These are phyloP conservation scores for Cryptus armator DNA, from an alignment of 2,888 invertebrate genomes.

Conservation along the genomic window DNA sequence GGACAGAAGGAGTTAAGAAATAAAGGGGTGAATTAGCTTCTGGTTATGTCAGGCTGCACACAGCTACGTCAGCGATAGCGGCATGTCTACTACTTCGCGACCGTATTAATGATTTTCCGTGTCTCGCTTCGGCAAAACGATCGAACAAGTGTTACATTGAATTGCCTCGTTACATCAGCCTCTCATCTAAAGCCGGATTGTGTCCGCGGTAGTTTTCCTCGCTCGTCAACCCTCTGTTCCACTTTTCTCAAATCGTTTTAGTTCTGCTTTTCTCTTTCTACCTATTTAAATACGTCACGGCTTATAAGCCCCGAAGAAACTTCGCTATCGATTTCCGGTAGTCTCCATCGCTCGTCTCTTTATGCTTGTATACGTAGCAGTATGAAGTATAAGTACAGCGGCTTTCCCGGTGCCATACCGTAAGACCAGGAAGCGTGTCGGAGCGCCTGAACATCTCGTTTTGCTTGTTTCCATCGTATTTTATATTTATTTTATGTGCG, in stretches of 20 bases:
- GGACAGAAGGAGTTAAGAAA: too few species aligned
- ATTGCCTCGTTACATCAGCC: slow-evolving; percentile 39
- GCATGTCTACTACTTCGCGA: neutral
- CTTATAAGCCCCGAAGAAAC: slow-evolving; percentile 64
- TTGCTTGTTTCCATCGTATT: slow-evolving; percentile 45
- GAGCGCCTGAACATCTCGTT: slow-evolving; percentile 62
- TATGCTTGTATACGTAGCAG: neutral
- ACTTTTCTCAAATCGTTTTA: slow-evolving; percentile 50
- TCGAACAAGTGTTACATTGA: slow-evolving; percentile 33
- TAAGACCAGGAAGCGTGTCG: slow-evolving; percentile 67
- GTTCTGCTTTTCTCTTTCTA: slow-evolving; percentile 55
- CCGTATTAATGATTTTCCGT: slow-evolving; percentile 4
- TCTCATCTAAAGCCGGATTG: slow-evolving; percentile 17
- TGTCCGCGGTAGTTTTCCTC: slow-evolving; percentile 36
- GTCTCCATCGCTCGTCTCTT: slow-evolving; percentile 9
- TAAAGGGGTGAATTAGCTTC: too few species aligned
- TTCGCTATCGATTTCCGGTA: slow-evolving; percentile 68
- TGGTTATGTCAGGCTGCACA: too few species aligned
- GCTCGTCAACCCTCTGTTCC: slow-evolving; percentile 58
- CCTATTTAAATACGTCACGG: slow-evolving; percentile 61
- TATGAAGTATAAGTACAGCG: slow-evolving; percentile 36
- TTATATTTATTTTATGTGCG: slow-evolving; percentile 33
- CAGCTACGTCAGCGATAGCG: neutral
- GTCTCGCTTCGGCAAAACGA: neutral
- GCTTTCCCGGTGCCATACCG: slow-evolving; percentile 66